phyloP scores from a whole-genome alignment of 2,888 invertebrate genomes.

The Metellina segmentata region DNA sequence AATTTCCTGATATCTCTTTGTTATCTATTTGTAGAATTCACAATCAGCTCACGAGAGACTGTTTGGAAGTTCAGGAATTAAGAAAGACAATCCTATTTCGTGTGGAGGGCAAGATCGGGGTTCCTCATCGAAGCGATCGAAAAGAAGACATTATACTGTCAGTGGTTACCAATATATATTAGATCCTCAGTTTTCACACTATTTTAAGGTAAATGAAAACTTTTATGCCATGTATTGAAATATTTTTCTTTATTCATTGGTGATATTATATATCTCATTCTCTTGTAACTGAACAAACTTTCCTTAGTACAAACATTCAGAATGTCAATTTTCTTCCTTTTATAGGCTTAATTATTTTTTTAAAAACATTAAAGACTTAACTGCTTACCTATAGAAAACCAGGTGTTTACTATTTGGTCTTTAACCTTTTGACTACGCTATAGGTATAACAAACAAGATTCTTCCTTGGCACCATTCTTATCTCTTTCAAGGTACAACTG shows the following conservation, averaged over 20 bases:
- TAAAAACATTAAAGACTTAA: too few species aligned
- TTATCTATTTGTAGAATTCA: slow-evolving; percentile 4
- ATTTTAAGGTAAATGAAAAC: slow-evolving; percentile 70
- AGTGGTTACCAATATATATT: slow-evolving; percentile 83
- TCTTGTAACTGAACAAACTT: too few species aligned
- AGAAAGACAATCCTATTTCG: slow-evolving; percentile 12
- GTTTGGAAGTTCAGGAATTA: slow-evolving; percentile 55
- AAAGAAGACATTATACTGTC: slow-evolving; percentile 93
- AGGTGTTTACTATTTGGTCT: too few species aligned
- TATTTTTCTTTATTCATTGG: not conserved
- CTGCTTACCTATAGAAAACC: too few species aligned
- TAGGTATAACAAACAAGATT: too few species aligned
- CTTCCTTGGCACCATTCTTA: too few species aligned
- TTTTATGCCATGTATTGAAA: not conserved
- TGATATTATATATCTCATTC: not conserved
- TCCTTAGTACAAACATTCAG: too few species aligned
- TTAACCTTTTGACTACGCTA: too few species aligned
- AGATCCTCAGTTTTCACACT: slow-evolving; percentile 78
- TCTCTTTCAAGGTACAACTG: too few species aligned
- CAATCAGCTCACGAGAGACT: slow-evolving; percentile 71
- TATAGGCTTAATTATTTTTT: too few species aligned
- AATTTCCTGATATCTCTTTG: too few species aligned
- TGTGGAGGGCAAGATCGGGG: slow-evolving; percentile 76
- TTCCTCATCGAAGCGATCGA: slow-evolving; percentile 84
- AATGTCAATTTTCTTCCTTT: too few species aligned